phyloP scores from a whole-genome alignment of 2,113 vertebrate genomes.

The Pteropus alecto region DNA sequence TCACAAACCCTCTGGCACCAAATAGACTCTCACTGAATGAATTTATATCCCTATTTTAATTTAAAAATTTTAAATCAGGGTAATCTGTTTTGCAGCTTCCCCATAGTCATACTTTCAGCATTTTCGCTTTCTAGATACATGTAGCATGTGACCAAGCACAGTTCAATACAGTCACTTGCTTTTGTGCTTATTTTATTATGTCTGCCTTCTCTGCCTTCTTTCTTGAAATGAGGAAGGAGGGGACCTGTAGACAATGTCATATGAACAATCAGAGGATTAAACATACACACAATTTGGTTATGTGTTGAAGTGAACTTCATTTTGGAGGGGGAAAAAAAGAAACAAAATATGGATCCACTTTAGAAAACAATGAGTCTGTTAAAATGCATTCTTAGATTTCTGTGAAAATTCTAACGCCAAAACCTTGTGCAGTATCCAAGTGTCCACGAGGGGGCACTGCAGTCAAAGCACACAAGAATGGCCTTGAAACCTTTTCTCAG shows the following conservation, averaged over 20 bases:
- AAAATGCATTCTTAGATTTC: not conserved
- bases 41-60: not conserved
- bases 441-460: slow-evolving; percentile 51
- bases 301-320: not conserved
- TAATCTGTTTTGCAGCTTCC: not conserved
- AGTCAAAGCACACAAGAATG: not conserved
- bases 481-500: not conserved
- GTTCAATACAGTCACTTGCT: not conserved
- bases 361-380: not conserved
- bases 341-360: not conserved
- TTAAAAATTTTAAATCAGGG: not conserved
- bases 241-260: not conserved
- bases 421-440: not conserved
- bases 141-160: not conserved
- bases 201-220: not conserved
- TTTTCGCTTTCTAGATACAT: not conserved
- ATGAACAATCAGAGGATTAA: not conserved
- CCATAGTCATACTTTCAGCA: not conserved
- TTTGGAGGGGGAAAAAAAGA: not conserved
- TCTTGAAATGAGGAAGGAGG: not conserved
- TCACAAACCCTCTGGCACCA: not conserved
- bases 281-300: not conserved
- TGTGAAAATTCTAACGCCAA: not conserved
- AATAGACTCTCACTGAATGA: not conserved
- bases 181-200: rapidly evolving